phyloP scores from a whole-genome alignment of 2,113 vertebrate genomes.

The Anguilla rostrata region DNA sequence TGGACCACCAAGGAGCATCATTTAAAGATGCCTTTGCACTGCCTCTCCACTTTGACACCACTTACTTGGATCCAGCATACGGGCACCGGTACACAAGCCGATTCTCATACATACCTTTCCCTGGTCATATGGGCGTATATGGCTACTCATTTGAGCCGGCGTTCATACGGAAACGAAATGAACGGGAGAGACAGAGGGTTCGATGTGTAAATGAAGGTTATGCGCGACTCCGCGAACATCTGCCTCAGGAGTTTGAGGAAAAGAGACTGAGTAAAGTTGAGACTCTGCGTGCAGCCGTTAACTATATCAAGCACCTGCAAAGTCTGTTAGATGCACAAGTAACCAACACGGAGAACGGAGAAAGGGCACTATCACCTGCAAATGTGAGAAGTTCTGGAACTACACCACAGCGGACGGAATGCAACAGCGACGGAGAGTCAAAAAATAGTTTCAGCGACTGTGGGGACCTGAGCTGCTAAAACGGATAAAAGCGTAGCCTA shows the following conservation, averaged over 20 bases:
- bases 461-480: constrained; percentile 60
- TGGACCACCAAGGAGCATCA: constrained; percentile 44
- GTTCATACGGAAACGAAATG: constrained; percentile 87
- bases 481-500: constrained; percentile 38
- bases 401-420: constrained; percentile 53
- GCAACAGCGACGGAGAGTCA: constrained; percentile 81
- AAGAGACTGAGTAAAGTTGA: constrained; percentile 90
- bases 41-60: constrained; percentile 60
- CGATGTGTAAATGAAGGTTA: constrained; percentile 92
- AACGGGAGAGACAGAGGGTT: constrained; percentile 86
- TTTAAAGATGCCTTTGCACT: constrained; percentile 60
- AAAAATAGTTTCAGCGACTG: constrained; percentile 73
- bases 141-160: constrained; percentile 80
- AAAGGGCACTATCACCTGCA: constrained; percentile 40
- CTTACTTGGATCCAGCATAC: constrained; percentile 61
- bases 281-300: constrained; percentile 86
- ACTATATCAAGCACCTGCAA: constrained; percentile 90
- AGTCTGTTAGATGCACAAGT: constrained; percentile 72
- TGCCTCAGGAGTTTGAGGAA: constrained; percentile 81
- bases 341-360: constrained; percentile 29
- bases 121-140: constrained; percentile 65
- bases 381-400: constrained; percentile 38
- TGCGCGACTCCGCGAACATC: constrained; percentile 81
- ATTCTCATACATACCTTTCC: constrained; percentile 69
- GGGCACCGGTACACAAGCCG: constrained; percentile 46